These are phyloP conservation scores for Ceratotherium simum DNA, from an alignment of 2,113 vertebrate genomes.

Conservation along the genomic window DNA sequence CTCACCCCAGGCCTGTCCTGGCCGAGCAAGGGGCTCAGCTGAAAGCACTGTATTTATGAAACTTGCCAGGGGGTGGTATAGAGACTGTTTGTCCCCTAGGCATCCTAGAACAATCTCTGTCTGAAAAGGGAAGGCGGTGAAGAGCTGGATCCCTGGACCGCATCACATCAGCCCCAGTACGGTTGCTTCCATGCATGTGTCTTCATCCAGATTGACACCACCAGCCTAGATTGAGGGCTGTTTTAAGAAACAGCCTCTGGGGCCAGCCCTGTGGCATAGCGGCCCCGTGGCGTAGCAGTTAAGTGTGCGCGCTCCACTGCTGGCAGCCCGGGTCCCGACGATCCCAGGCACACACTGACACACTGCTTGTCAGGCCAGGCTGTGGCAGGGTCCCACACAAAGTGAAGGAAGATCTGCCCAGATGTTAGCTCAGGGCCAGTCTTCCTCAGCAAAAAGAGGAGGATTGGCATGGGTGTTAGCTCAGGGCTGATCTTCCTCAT, in stretches of 20 bases:
- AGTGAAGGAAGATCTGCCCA: no score
- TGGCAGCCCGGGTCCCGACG: no score
- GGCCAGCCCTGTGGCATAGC: no score
- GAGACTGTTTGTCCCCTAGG: not conserved
- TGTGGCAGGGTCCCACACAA: no score
- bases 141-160: not conserved
- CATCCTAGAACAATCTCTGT: not conserved
- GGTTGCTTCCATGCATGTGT: not conserved
- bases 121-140: not conserved
- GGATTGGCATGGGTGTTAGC: no score
- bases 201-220: not conserved
- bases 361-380: no score
- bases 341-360: no score
- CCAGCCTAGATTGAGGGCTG: not conserved
- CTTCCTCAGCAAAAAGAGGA: no score
- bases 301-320: no score
- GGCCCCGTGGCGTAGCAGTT: no score
- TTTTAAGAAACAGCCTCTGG: not conserved
- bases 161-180: not conserved
- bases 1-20: not conserved
- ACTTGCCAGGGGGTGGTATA: not conserved
- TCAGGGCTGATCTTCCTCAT: no score
- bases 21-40: not conserved
- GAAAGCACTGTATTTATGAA: not conserved
- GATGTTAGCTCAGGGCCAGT: no score